A percentile compares a stretch with the other conserved stretches of the same genome.
phyloP scores from a whole-genome alignment of 2,113 vertebrate genomes.

The Petrocephalus zakoni region DNA sequence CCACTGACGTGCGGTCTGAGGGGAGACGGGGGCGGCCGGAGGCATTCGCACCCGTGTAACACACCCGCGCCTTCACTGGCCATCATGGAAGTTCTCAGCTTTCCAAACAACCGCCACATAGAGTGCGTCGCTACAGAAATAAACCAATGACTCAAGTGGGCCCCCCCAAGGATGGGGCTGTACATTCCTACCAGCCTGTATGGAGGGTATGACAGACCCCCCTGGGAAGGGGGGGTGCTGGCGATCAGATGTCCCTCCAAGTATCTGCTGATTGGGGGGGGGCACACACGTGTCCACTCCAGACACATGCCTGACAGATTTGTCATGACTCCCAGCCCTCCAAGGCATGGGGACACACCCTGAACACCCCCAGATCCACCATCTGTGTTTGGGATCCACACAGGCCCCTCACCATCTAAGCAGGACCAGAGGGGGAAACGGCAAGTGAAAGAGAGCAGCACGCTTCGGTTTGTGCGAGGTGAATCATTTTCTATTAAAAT shows the following conservation, averaged over 20 bases:
- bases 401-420: neutral
- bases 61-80: neutral
- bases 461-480: neutral
- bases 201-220: neutral
- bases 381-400: neutral
- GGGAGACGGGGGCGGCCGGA: neutral
- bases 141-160: neutral
- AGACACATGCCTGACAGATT: conserved; percentile 37
- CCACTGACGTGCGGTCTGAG: neutral
- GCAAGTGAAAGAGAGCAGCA: neutral
- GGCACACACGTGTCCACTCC: conserved; percentile 17
- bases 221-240: conserved; percentile 25
- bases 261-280: conserved; percentile 17
- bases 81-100: neutral
- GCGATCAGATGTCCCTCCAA: conserved; percentile 34
- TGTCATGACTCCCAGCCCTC: conserved; percentile 26
- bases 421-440: neutral
- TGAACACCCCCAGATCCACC: neutral
- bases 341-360: conserved; percentile 13
- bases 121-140: neutral
- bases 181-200: neutral
- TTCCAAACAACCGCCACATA: neutral
- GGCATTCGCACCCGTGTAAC: neutral
- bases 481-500: neutral
- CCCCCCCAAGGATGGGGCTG: neutral